Percentiles rank a stretch among this genome's conserved stretches.
Conservation (phyloP, 2,113 vertebrate genomes). For the Silurus asotus region DNA sequence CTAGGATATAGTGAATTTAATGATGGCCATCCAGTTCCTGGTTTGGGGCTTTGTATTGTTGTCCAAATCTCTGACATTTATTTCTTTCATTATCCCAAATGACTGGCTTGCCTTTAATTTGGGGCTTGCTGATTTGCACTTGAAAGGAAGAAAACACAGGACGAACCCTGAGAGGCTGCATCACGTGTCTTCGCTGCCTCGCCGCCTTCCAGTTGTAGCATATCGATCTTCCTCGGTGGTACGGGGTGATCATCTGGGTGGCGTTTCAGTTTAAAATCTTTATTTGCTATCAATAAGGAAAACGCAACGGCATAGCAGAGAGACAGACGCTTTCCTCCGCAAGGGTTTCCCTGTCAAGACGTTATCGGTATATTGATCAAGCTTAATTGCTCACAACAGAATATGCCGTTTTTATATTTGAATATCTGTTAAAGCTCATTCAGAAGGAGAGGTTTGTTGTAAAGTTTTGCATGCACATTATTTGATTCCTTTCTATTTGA, state of each 20-base stretch:
- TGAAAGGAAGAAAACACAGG: background rate
- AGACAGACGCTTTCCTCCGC: constrained; percentile 3
- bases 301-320: background rate
- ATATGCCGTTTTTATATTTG: background rate
- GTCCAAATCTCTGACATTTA: background rate
- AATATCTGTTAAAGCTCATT: background rate
- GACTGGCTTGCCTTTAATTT: background rate
- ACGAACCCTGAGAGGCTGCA: background rate
- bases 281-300: constrained; percentile 13
- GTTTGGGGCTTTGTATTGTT: background rate
- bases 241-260: constrained; percentile 13
- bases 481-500: background rate
- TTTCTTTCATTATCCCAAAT: background rate
- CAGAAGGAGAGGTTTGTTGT: background rate
- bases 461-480: background rate
- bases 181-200: background rate
- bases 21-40: background rate
- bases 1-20: background rate
- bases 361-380: constrained; percentile 16
- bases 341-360: background rate
- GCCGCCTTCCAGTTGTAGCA: constrained; percentile 23
- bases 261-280: constrained; percentile 32
- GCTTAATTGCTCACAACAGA: constrained; percentile 18
- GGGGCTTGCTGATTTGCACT: background rate
- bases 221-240: constrained; percentile 43